Conservation (phyloP, 2,888 invertebrate species). For the Pinctada fucata region DNA sequence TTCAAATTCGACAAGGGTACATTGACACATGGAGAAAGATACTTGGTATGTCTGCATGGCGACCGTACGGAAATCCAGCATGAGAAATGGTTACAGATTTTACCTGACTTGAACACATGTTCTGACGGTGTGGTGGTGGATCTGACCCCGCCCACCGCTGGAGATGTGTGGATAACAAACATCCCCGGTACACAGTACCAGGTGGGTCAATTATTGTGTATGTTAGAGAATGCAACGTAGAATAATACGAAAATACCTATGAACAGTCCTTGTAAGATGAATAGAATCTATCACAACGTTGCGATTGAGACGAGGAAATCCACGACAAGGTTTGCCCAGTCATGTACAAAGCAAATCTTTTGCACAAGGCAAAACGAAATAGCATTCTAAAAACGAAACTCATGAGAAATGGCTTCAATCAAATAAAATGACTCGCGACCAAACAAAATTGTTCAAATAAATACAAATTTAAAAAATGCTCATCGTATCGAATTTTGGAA, state of each 20-base stretch:
- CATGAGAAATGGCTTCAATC: too few species aligned
- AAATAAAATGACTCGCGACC: too few species aligned
- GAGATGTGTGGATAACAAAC: conserved; percentile 41
- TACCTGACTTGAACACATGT: conserved; percentile 40
- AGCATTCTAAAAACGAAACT: too few species aligned
- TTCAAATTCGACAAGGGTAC: conserved; percentile 21
- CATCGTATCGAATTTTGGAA: too few species aligned
- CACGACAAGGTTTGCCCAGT: too few species aligned
- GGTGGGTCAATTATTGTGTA: conserved; percentile 16
- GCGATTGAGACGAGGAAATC: too few species aligned
- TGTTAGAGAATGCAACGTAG: too few species aligned
- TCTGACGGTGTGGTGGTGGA: conserved; percentile 45
- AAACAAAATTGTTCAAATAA: too few species aligned
- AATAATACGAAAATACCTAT: too few species aligned
- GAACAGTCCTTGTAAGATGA: too few species aligned
- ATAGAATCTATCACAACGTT: too few species aligned
- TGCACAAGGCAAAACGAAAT: not conserved
- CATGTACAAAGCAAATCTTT: not conserved
- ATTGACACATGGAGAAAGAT: conserved; percentile 38
- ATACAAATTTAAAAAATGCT: too few species aligned
- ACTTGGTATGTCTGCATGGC: conserved; percentile 37
- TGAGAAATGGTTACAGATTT: conserved; percentile 36
- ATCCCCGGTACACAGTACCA: conserved; percentile 24
- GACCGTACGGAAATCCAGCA: conserved; percentile 23
- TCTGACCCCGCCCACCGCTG: conserved; percentile 36